Percentiles rank a stretch among this genome's conserved stretches.
Conservation (phyloP, 2,888 invertebrate species). For the Arenicola marina region DNA sequence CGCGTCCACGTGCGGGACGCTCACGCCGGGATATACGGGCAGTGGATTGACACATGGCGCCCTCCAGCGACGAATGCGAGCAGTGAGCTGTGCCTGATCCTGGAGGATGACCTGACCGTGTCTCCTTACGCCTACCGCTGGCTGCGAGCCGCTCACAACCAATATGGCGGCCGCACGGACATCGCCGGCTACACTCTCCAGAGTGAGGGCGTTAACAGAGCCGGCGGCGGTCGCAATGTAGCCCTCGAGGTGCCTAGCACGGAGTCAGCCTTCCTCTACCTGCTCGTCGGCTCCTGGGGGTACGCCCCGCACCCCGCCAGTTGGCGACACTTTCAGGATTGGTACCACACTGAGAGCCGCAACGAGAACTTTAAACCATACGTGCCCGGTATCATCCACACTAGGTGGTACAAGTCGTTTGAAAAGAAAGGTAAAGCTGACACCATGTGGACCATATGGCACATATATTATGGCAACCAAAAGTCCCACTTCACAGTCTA, state of each 20-base stretch:
- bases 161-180: constrained; percentile 34
- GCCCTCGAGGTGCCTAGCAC: constrained; percentile 29
- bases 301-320: constrained; percentile 8
- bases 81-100: constrained; percentile 42
- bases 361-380: constrained; percentile 36
- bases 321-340: constrained; percentile 23
- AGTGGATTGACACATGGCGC: constrained; percentile 43
- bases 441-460: constrained; percentile 53
- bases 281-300: constrained; percentile 13
- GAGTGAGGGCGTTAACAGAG: constrained; percentile 30
- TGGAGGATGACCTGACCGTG: constrained; percentile 47
- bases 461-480: constrained; percentile 42
- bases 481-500: constrained; percentile 37
- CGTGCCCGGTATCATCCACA: constrained; percentile 40
- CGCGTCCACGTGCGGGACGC: constrained; percentile 27
- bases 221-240: constrained; percentile 38
- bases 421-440: constrained; percentile 25
- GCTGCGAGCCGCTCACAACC: constrained; percentile 39
- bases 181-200: constrained; percentile 37
- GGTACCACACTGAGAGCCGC: constrained; percentile 33
- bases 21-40: constrained; percentile 37
- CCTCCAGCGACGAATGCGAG: constrained; percentile 20
- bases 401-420: constrained; percentile 41
- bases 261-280: constrained; percentile 12
- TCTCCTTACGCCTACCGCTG: constrained; percentile 42